phyloP scores from a whole-genome alignment of 2,797 vertebrate genomes.

The Gambusia yucatana region DNA sequence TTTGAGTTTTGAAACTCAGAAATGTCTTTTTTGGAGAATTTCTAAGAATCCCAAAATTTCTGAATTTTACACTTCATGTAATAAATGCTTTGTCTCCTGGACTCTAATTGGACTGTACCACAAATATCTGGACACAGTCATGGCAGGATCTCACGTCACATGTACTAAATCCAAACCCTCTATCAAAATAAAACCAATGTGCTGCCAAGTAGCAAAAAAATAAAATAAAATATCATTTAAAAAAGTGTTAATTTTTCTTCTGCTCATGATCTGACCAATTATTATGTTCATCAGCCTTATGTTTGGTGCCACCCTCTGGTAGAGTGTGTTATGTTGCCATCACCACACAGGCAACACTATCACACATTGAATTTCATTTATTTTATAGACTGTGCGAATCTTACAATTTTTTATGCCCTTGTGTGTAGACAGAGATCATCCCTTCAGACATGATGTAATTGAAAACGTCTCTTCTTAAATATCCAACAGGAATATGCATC shows the following conservation, averaged over 20 bases:
- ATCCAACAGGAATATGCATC: conserved; percentile 11
- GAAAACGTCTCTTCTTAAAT: neutral
- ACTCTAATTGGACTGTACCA: too few species aligned
- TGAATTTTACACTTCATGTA: neutral
- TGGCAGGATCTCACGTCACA: neutral
- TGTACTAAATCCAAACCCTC: neutral
- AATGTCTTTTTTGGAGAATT: too few species aligned
- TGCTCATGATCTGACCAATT: neutral
- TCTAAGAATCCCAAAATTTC: too few species aligned
- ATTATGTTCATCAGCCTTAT: neutral
- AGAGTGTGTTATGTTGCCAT: neutral
- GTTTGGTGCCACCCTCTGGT: neutral
- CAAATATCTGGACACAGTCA: neutral
- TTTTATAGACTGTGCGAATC: neutral
- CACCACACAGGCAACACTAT: too few species aligned
- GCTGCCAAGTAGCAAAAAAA: neutral
- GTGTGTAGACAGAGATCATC: neutral
- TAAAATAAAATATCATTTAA: neutral
- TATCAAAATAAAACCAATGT: neutral
- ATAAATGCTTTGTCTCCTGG: neutral
- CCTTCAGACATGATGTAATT: neutral
- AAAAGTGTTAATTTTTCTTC: neutral
- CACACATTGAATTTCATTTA: neutral
- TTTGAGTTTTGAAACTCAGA: too few species aligned
- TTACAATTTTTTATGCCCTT: neutral